Percentiles rank a stretch among this genome's conserved stretches.
Conservation (phyloP, 2,113 vertebrate species). For the Tautogolabrus adspersus region DNA sequence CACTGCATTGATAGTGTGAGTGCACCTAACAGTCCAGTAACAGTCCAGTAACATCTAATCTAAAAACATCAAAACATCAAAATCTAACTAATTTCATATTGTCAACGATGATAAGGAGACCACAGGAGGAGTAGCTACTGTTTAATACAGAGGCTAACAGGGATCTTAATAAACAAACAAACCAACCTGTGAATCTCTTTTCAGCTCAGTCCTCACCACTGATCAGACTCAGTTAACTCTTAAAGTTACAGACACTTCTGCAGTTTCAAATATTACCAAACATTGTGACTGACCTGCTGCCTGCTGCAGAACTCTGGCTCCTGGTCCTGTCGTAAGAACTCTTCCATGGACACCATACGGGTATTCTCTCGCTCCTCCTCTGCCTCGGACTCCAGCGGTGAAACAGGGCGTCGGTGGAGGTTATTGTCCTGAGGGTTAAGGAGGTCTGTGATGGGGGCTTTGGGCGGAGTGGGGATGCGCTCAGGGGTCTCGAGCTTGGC, state of each 20-base stretch:
- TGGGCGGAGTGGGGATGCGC: slow-evolving; percentile 61
- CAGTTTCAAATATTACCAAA: not conserved
- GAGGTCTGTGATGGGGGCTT: slow-evolving; percentile 56
- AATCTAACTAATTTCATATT: too few relatives aligned
- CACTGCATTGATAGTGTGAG: too few relatives aligned
- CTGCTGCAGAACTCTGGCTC: slow-evolving; percentile 45
- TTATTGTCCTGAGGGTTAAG: slow-evolving; percentile 66
- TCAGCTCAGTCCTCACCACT: not conserved
- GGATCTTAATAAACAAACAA: too few relatives aligned
- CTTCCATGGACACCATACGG: slow-evolving; percentile 84
- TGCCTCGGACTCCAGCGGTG: slow-evolving; percentile 79
- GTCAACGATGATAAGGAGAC: too few relatives aligned
- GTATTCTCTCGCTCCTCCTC: slow-evolving; percentile 79
- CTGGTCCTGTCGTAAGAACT: slow-evolving; percentile 80
- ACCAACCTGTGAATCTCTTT: not conserved
- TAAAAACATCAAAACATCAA: too few relatives aligned
- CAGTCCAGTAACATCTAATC: too few relatives aligned
- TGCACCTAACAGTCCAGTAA: too few relatives aligned
- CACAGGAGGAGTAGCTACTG: too few relatives aligned
- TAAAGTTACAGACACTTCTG: not conserved
- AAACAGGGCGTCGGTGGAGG: slow-evolving; percentile 66
- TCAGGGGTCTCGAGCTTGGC: slow-evolving; percentile 75
- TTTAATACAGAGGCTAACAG: too few relatives aligned
- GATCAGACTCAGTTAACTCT: not conserved
- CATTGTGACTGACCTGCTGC: slow-evolving; percentile 71